phyloP scores from a whole-genome alignment of 2,888 invertebrate species.

The Aleiodes leptofemur region DNA sequence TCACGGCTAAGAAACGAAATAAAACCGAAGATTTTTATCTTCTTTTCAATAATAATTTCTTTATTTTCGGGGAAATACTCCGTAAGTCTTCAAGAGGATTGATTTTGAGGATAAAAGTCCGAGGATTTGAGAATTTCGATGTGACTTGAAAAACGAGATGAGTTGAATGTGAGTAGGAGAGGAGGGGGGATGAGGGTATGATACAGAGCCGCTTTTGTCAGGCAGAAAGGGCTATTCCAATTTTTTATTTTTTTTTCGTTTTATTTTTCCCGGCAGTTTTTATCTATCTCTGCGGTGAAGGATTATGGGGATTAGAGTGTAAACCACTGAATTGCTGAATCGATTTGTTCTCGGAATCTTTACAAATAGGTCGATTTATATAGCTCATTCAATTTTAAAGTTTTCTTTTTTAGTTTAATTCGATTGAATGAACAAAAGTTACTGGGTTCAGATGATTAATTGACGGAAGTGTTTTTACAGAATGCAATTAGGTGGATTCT shows the following conservation, averaged over 20 bases:
- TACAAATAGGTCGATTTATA: constrained; percentile 32
- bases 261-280: neutral
- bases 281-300: constrained; percentile 29
- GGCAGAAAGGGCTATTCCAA: constrained; percentile 39
- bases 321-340: constrained; percentile 35
- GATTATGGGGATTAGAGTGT: constrained; percentile 31
- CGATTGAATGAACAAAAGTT: neutral
- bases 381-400: constrained; percentile 18
- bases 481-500: too few species aligned
- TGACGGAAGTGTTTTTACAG: neutral
- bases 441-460: constrained; percentile 4
- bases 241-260: constrained; percentile 42
- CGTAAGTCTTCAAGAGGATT: constrained; percentile 22
- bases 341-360: constrained; percentile 33
- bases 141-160: constrained; percentile 32
- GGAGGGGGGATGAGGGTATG: too few species aligned
- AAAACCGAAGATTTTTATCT: neutral
- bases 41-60: neutral
- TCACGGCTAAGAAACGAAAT: neutral
- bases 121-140: constrained; percentile 25
- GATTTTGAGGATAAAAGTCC: constrained; percentile 22
- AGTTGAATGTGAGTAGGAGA: constrained; percentile 21
- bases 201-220: constrained; percentile 47
- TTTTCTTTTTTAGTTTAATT: neutral
- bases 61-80: constrained; percentile 21